Conservation (phyloP, 1,140 invertebrate genomes). For the Xylocopa sonorina region DNA sequence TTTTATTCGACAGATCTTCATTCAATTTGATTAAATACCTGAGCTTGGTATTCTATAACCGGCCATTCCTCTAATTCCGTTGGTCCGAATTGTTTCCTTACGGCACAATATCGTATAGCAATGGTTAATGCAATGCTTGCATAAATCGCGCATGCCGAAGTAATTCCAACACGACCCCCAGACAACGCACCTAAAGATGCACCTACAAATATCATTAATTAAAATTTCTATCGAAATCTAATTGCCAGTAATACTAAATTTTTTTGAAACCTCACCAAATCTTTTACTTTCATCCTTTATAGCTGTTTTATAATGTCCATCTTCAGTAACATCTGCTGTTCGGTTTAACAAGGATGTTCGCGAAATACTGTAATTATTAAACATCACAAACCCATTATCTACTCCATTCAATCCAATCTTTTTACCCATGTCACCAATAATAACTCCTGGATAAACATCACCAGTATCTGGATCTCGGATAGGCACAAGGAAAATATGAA, state of each 20-base stretch:
- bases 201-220: constrained; percentile 76
- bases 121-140: constrained; percentile 90
- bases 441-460: constrained; percentile 87
- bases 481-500: constrained; percentile 93
- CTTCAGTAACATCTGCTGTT: constrained; percentile 92
- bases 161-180: constrained; percentile 89
- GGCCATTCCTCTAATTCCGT: constrained; percentile 87
- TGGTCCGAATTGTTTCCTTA: constrained; percentile 94
- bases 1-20: background rate
- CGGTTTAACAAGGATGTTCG: constrained; percentile 92
- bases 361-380: constrained; percentile 93
- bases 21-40: constrained; percentile 82
- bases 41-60: constrained; percentile 95
- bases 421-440: constrained; percentile 92
- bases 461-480: constrained; percentile 90
- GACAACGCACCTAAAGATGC: constrained; percentile 93
- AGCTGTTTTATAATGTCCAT: constrained; percentile 91
- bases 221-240: background rate
- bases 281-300: constrained; percentile 90
- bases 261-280: constrained; percentile 81
- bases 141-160: constrained; percentile 88
- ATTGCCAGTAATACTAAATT: background rate
- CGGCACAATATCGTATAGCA: constrained; percentile 94
- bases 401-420: constrained; percentile 94
- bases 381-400: constrained; percentile 95